Percentiles rank a stretch among this genome's conserved stretches.
Evolutionary conservation across 2,797 vertebrate species (phyloP).

Genomic region (Malurus leucopterus): DNA sequence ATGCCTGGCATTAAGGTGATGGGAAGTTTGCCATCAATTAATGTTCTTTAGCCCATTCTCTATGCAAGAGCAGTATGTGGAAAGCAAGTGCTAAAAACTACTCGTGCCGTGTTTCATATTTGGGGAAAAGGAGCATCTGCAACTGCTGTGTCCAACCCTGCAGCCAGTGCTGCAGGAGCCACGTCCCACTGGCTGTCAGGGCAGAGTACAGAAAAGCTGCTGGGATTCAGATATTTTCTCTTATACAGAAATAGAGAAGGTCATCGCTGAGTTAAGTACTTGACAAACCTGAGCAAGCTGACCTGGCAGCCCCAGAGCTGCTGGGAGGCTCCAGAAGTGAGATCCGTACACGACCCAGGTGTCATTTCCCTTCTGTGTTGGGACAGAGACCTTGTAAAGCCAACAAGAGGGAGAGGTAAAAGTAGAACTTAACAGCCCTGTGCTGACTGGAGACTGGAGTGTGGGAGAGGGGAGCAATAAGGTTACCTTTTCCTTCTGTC

Average conservation of each 20-base stretch:
- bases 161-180: background rate
- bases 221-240: background rate
- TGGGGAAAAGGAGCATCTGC: background rate
- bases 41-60: background rate
- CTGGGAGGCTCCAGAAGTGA: background rate
- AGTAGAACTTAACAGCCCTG: background rate
- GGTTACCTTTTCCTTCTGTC: background rate
- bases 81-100: background rate
- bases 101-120: background rate
- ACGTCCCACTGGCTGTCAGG: background rate
- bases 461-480: background rate
- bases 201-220: background rate
- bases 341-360: accelerated
- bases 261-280: background rate
- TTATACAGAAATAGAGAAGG: background rate
- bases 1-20: background rate
- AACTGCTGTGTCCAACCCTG: background rate
- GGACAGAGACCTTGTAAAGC: background rate
- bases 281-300: background rate
- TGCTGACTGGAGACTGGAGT: background rate
- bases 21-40: background rate
- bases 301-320: background rate
- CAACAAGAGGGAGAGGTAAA: background rate
- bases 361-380: background rate
- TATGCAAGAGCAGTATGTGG: background rate